Evolutionary conservation across 2,888 invertebrate genomes (phyloP), one percentile per base, ranked within the genome.

Genomic region (Idaea dimidiata): DNA sequence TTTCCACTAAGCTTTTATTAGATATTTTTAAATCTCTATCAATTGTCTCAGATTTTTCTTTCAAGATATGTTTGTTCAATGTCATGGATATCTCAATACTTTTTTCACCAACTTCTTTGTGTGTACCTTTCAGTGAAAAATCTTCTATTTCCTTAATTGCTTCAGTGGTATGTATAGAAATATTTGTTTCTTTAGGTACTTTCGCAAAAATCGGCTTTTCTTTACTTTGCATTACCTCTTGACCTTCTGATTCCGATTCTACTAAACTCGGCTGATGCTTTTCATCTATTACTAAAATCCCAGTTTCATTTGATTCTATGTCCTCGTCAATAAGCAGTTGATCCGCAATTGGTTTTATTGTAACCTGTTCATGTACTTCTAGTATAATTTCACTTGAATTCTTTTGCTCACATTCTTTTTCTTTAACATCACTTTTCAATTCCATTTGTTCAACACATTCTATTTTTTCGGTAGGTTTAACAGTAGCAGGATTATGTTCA

Each of bases 331-430:
- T 17, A 55, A 17, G 59, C 57, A 32, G 16, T 62, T 59, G 17
- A 33, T 55, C 54, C 8, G 16, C 16, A 1, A 55, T 55, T 8
- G 17, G 16, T 16, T 56, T 17, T 53, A 54, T 32, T 53, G 58
- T 16, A 24, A 7, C 18, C 43, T 17, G 33, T 59, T 62, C 61
- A 62, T 58, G 57, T 54, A 66, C 60, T 61, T 64, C 62, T 16
- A 18, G 0, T 59, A 61, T 59, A 53, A 59, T 58, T 8, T 63
- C 32, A 54, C 43, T 43, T 43, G 43, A 43, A 14, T 43, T 10
- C 43, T 43, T 43, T 10, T 43, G 43, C 43, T 43, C 10, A 43
- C 3, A 10, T 43, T 43, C 43, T 10, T 10, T 43, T 10, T 43
- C 43, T 14, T 43, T 43, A 43, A 43, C 43, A 43, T 43, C 43